A percentile compares a stretch with the other conserved stretches of the same genome.
Conservation (phyloP, 2,113 vertebrate genomes). For the Eira barbara region DNA sequence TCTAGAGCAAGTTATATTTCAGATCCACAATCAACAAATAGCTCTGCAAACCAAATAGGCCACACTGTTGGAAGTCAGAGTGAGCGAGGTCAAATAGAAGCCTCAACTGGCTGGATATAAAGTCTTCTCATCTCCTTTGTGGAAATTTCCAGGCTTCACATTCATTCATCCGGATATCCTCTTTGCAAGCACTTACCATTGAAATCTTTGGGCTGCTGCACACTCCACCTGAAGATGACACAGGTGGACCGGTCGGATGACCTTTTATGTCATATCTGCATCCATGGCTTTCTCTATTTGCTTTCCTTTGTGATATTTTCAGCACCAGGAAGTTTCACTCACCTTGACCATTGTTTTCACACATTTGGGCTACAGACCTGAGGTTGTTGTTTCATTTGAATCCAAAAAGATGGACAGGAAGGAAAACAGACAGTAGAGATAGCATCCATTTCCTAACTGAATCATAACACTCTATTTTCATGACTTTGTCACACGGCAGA, state of each 20-base stretch:
- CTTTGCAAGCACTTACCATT: conserved; percentile 10
- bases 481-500: conserved; percentile 46
- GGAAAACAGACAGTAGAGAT: conserved; percentile 76
- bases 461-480: conserved; percentile 57
- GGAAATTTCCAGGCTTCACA: conserved; percentile 29
- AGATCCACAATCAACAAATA: conserved; percentile 58
- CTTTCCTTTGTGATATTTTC: conserved; percentile 72
- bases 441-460: conserved; percentile 72
- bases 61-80: neutral
- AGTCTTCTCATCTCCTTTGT: neutral
- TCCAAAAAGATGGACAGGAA: conserved; percentile 77
- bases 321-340: conserved; percentile 81
- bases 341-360: conserved; percentile 80
- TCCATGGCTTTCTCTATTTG: conserved; percentile 52
- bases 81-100: neutral
- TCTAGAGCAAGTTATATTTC: conserved; percentile 38
- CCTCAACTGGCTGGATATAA: neutral
- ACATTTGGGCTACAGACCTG: conserved; percentile 63
- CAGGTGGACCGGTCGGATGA: conserved; percentile 41
- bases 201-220: conserved; percentile 16
- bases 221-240: conserved; percentile 39
- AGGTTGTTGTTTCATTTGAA: conserved; percentile 67
- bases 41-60: conserved; percentile 42
- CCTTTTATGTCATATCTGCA: conserved; percentile 29
- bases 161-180: conserved; percentile 67